Evolutionary conservation across 2,797 vertebrate genomes (phyloP).

Genomic region (Rachycentron canadum): DNA sequence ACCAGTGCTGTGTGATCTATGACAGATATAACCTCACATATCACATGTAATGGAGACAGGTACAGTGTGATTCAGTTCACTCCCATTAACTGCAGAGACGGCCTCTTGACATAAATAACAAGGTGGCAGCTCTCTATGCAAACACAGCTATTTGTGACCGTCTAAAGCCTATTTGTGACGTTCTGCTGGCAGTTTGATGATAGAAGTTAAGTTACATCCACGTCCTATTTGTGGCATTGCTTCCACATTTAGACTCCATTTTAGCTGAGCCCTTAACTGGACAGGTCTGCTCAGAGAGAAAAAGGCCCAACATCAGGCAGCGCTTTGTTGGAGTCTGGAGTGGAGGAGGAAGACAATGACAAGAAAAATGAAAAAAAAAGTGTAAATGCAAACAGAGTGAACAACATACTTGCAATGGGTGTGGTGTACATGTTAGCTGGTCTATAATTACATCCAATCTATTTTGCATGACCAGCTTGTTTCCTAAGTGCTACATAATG

Average conservation of each 20-base stretch:
- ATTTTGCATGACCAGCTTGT: slow-evolving; percentile 60
- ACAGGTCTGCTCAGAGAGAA: slow-evolving; percentile 1
- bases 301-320: not conserved
- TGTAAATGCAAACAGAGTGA: slow-evolving; percentile 24
- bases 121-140: slow-evolving; percentile 59
- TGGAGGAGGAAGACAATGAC: not conserved
- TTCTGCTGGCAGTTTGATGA: slow-evolving; percentile 63
- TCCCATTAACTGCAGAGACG: slow-evolving; percentile 15
- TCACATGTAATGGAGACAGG: not conserved
- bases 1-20: not conserved
- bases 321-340: not conserved
- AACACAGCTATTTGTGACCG: slow-evolving; percentile 65
- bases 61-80: not conserved
- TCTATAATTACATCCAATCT: slow-evolving; percentile 72
- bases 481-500: slow-evolving; percentile 47
- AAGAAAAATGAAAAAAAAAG: not conserved
- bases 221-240: slow-evolving; percentile 62
- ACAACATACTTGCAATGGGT: slow-evolving; percentile 57
- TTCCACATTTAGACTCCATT: slow-evolving; percentile 49
- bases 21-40: too few species aligned
- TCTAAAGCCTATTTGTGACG: slow-evolving; percentile 61
- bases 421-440: slow-evolving; percentile 56
- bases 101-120: slow-evolving; percentile 52
- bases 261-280: slow-evolving; percentile 65
- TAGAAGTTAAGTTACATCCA: slow-evolving; percentile 64